These are phyloP conservation scores for Pecten maximus DNA, from an alignment of 2,888 invertebrate species.

Conservation along the genomic window DNA sequence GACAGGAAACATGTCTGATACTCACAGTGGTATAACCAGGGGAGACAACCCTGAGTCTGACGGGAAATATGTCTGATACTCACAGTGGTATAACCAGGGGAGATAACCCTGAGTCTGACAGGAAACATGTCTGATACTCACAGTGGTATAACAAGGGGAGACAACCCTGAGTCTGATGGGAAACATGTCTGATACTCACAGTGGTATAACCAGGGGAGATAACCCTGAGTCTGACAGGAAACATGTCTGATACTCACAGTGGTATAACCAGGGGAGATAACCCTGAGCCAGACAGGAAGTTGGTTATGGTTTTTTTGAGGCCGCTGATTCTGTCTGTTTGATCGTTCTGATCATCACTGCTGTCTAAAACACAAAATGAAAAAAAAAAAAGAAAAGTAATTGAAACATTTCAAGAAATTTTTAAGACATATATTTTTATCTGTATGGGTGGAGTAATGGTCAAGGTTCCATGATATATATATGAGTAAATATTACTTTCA, in stretches of 20 bases:
- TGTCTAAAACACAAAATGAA: slow-evolving; percentile 28
- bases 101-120: no score
- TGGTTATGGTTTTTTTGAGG: slow-evolving; percentile 84
- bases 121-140: no score
- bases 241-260: slow-evolving; percentile 66
- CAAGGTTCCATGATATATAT: no score
- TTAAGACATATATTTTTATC: no score
- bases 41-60: slow-evolving; percentile 64
- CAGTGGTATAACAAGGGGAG: no score
- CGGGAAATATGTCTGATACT: no score
- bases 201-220: not conserved
- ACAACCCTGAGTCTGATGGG: no score
- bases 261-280: slow-evolving; percentile 61
- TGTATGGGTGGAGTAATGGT: no score
- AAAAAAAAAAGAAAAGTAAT: slow-evolving; percentile 9
- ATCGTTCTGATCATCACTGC: slow-evolving; percentile 52
- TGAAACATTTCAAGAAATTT: no score
- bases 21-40: no score
- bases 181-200: not conserved
- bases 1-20: slow-evolving; percentile 82
- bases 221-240: not conserved
- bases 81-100: no score
- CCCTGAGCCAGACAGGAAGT: slow-evolving; percentile 85
- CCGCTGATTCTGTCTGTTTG: slow-evolving; percentile 50
- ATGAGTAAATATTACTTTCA: no score